Conservation (phyloP, 2,113 vertebrate species). For the Sardina pilchardus region DNA sequence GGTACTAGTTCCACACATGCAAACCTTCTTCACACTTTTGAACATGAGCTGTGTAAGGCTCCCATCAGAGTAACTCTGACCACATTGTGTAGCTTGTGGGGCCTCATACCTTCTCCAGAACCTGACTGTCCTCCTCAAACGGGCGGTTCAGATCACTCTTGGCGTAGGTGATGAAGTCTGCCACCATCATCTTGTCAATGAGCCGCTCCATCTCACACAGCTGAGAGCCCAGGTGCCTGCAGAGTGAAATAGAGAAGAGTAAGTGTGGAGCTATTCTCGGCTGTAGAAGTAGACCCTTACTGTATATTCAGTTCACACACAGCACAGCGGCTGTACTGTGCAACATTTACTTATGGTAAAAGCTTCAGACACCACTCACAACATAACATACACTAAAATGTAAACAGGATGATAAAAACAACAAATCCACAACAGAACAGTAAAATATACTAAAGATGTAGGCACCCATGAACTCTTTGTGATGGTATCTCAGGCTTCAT, state of each 20-base stretch:
- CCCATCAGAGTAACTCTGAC: neutral
- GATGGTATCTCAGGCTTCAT: too few species aligned
- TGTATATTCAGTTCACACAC: too few species aligned
- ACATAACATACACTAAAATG: too few species aligned
- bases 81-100: neutral
- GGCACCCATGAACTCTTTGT: too few species aligned
- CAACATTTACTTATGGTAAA: too few species aligned
- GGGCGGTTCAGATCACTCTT: constrained; percentile 87
- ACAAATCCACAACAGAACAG: too few species aligned
- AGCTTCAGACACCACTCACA: too few species aligned
- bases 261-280: neutral
- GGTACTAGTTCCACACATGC: neutral
- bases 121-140: constrained; percentile 85
- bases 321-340: too few species aligned
- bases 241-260: constrained; percentile 29
- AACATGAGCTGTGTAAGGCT: neutral
- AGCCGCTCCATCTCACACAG: constrained; percentile 98
- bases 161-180: constrained; percentile 92
- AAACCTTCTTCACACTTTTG: neutral
- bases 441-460: too few species aligned
- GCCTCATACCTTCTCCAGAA: constrained; percentile 87
- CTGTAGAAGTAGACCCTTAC: neutral
- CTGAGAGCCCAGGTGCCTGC: constrained; percentile 96
- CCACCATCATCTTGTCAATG: constrained; percentile 99
- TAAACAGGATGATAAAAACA: too few species aligned